Evolutionary conservation across 1,140 invertebrate species (phyloP).

Genomic region (Cotesia glomerata): DNA sequence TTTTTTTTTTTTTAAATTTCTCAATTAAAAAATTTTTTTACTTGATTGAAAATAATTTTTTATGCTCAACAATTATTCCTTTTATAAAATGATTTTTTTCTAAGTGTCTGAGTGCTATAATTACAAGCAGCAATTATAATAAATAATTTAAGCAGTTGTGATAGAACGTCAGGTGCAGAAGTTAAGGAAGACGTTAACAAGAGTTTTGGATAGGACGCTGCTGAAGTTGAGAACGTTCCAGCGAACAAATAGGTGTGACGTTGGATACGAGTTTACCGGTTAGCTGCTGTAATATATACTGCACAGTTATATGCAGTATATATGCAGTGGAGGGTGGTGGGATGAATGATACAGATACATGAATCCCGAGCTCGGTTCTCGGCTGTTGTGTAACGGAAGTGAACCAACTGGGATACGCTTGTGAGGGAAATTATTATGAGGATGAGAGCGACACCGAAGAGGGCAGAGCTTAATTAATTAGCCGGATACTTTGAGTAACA

Average conservation of each 20-base stretch:
- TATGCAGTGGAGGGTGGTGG: not conserved
- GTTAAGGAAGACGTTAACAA: constrained; percentile 20
- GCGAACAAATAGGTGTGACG: constrained; percentile 18
- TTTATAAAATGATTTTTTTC: no score
- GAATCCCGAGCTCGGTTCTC: constrained; percentile 1
- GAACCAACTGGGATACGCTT: constrained; percentile 1
- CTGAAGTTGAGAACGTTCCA: not conserved
- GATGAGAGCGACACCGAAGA: constrained; percentile 32
- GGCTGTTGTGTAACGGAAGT: constrained; percentile 4
- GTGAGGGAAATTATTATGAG: not conserved
- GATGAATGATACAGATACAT: constrained; percentile 1
- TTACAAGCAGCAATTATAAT: not conserved
- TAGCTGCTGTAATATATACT: no score
- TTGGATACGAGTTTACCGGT: not conserved
- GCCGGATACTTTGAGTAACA: constrained; percentile 64
- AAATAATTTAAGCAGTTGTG: constrained; percentile 5
- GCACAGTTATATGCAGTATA: not conserved
- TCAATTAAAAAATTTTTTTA: no score
- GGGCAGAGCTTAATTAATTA: constrained; percentile 63
- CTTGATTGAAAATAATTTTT: no score
- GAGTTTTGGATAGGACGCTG: not conserved
- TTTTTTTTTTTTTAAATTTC: no score
- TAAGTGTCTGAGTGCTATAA: not conserved
- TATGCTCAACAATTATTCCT: no score
- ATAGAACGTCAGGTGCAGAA: constrained; percentile 15